Conservation (phyloP, 2,888 invertebrate genomes). For the Sesia bembeciformis region DNA sequence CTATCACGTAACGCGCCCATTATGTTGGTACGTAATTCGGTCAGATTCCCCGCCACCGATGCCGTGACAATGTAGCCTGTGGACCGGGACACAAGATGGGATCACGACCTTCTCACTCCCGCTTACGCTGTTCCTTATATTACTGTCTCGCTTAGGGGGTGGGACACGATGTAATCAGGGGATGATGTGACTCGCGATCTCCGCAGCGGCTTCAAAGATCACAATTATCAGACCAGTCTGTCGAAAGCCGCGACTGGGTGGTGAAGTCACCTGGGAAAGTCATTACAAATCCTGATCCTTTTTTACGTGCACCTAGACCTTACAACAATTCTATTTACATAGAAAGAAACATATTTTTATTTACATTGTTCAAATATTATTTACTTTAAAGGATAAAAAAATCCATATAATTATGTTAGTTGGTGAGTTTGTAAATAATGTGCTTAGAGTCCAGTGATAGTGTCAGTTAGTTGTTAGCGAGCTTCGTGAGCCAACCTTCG, state of each 20-base stretch:
- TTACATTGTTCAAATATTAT: background rate
- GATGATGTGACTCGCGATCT: conserved; percentile 74
- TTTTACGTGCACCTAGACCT: background rate
- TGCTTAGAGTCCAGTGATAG: conserved; percentile 4
- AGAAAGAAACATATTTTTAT: background rate
- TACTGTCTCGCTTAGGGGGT: conserved; percentile 56
- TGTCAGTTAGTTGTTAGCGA: conserved; percentile 11
- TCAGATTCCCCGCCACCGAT: conserved; percentile 51
- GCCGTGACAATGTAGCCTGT: conserved; percentile 73
- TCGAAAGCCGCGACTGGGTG: conserved; percentile 65
- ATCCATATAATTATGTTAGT: background rate
- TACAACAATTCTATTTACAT: background rate
- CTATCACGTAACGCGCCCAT: conserved; percentile 11
- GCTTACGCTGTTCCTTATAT: conserved; percentile 11
- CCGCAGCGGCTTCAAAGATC: conserved; percentile 71
- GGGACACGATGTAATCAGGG: conserved; percentile 73
- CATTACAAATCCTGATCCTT: background rate
- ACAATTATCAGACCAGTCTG: conserved; percentile 73
- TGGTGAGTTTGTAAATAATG: conserved; percentile 1
- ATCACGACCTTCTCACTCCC: conserved; percentile 56
- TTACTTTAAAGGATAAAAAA: background rate
- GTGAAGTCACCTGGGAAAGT: conserved; percentile 48
- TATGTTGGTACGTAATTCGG: conserved; percentile 49
- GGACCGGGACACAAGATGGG: conserved; percentile 78
- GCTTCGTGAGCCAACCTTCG: conserved; percentile 26